phyloP scores from a whole-genome alignment of 1,140 invertebrate species.

The Episyrphus balteatus region DNA sequence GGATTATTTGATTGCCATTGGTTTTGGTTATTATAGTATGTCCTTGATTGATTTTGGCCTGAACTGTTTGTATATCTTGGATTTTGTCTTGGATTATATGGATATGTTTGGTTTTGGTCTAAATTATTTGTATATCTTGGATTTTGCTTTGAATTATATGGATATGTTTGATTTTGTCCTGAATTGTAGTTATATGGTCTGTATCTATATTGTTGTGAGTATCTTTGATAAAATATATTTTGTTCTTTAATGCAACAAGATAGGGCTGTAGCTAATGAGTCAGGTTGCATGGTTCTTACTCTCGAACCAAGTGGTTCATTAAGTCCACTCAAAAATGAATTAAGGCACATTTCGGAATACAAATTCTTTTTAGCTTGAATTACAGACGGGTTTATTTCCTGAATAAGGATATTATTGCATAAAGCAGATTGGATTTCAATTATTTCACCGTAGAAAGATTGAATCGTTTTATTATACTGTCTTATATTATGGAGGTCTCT shows the following conservation, averaged over 20 bases:
- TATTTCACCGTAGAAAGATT: constrained; percentile 5
- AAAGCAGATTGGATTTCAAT: constrained; percentile 5
- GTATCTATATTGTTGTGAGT: not conserved
- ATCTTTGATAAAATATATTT: constrained; percentile 2
- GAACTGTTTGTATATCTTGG: not conserved
- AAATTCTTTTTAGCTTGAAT: constrained; percentile 1
- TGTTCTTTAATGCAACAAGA: constrained; percentile 1
- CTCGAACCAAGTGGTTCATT: constrained; percentile 5
- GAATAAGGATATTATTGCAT: constrained; percentile 1
- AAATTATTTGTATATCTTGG: not conserved
- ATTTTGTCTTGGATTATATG: not conserved
- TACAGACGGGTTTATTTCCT: not conserved
- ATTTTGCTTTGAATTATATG: not conserved
- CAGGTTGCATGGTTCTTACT: constrained; percentile 2
- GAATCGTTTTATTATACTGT: constrained; percentile 2
- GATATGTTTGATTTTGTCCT: not conserved
- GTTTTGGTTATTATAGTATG: not conserved
- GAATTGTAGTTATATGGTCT: not conserved
- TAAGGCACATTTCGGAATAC: constrained; percentile 2
- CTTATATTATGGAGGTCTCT: not conserved
- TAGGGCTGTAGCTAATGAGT: not conserved
- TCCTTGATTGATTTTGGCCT: not conserved
- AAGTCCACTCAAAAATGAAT: constrained; percentile 1
- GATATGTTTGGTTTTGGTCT: not conserved
- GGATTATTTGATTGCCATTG: not conserved